These are phyloP conservation scores for Babyrousa celebensis DNA, from an alignment of 2,797 vertebrate species.

Conservation along the genomic window DNA sequence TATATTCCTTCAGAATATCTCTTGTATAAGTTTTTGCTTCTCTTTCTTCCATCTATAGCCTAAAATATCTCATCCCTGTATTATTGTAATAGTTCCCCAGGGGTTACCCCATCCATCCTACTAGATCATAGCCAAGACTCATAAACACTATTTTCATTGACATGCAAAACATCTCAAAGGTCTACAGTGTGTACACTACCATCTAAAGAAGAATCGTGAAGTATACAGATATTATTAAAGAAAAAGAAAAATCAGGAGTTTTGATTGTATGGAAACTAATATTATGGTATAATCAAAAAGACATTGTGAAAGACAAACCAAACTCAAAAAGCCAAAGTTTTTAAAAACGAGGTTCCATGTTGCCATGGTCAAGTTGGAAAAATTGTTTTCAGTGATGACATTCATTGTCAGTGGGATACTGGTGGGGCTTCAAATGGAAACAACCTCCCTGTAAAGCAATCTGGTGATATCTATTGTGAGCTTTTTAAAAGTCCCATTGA, in stretches of 20 bases:
- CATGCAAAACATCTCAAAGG: not conserved
- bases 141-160: not conserved
- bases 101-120: not conserved
- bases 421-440: not conserved
- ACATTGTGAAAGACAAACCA: not conserved
- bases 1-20: slow-evolving; percentile 27
- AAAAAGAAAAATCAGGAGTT: not conserved
- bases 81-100: not conserved
- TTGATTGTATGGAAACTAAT: not conserved
- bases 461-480: not conserved
- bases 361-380: not conserved
- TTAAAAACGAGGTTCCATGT: not conserved
- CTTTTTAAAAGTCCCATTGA: not conserved
- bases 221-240: not conserved
- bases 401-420: not conserved
- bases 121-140: not conserved
- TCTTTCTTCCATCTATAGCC: not conserved
- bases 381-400: not conserved
- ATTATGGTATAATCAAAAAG: not conserved
- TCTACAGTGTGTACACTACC: not conserved
- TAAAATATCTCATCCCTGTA: not conserved
- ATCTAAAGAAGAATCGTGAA: not conserved
- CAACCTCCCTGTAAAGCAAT: not conserved
- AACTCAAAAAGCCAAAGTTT: not conserved
- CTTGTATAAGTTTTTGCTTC: slow-evolving; percentile 17